Evolutionary conservation across 64 coral and sea anemone genomes (phyloP), one percentile per base, ranked within the genome.

Genomic region (Montipora efflorescens): DNA sequence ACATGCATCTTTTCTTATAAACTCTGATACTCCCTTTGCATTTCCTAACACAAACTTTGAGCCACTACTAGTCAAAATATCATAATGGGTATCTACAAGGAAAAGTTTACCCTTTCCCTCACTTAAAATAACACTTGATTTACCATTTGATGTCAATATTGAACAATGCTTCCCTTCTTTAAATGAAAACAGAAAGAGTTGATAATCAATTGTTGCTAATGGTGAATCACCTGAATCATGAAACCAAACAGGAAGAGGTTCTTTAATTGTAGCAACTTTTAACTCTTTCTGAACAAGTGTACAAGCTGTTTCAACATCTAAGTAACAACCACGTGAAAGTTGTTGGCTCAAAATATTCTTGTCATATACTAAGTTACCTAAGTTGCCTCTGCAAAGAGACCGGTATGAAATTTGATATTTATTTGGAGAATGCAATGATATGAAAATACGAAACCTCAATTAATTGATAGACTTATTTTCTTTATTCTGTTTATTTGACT

Each of bases 181-280:
- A 21, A 73, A 20, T 21, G 19, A 73, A 73, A 73, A 73, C 16
- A 73, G 70, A 73, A 73, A 25, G 25, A 73, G 70, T 21, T 73
- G 70, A 21, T 73, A 73, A 21, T 73, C 19, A 73, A 43, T 73
- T 73, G 70, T 73, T 73, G 70, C 70, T 73, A 73, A 73, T 73
- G 70, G 70, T 73, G 70, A 73, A 73, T 73, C 70, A 73, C 8
- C 70, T 9, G 51, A 55, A 55, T 55, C 51, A 8, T 55, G 51
- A 55, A 55, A 7, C 5, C 5, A 55, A 55, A 55, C 9, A 55
- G 5, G 9, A 9, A 5, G 5, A 55, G 51, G 51, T 9, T 9
- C 9, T 0, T 9, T 55, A 7, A 7, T 55, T 5, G 5, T 7
- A 55, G 51, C 0, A 55, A 5, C 51, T 55, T 55, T 55, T 5